Evolutionary conservation across 2,113 vertebrate species (phyloP), one percentile per base, ranked within the genome.

Genomic region (Megalops atlanticus): DNA sequence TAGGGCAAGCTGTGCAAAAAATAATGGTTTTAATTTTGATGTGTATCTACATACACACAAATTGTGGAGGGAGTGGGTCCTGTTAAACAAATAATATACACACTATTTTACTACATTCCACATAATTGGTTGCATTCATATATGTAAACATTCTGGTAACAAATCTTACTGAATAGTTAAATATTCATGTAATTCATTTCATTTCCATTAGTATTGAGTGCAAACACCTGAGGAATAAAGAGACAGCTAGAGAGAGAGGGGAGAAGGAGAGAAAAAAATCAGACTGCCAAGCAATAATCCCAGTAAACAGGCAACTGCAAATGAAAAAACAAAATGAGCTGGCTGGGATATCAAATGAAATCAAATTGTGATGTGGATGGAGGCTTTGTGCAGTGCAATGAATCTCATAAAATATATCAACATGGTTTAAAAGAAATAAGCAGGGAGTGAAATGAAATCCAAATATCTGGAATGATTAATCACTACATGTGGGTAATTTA

Each of bases 111-210:
- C 12, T 6, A 1, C 0, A 7, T 64, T 64, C n/a, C 31, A n/a
- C 31, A 64, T 8, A 27, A 27, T n/a, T n/a, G 52, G 6, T 31
- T 31, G 24, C 11, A 64, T 64, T 64, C n/a, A n/a, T 31, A 5
- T 2, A 27, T 64, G 58, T 16, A 2, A 31, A 64, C n/a, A 64
- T 64, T 10, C 3, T 1, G n/a, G n/a, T 4, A 27, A 31, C 2
- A 64, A 64, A 1, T 1, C 6, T 64, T 64, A 24, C 4, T 64
- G 11, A 64, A 88, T 77, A 81, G 80, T 83, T 89, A 88, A n/a
- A 88, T 88, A 92, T 90, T 87, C 86, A 90, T 88, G 38, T 90
- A 89, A 90, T n/a, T n/a, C n/a, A n/a, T 91, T 88, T 89, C 86
- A 90, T 91, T 82, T 79, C 86, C 86, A 83, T 87, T 76, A 77